These are phyloP conservation scores for Tenthredo distinguenda DNA, from an alignment of 2,888 invertebrate genomes.

Conservation along the genomic window DNA sequence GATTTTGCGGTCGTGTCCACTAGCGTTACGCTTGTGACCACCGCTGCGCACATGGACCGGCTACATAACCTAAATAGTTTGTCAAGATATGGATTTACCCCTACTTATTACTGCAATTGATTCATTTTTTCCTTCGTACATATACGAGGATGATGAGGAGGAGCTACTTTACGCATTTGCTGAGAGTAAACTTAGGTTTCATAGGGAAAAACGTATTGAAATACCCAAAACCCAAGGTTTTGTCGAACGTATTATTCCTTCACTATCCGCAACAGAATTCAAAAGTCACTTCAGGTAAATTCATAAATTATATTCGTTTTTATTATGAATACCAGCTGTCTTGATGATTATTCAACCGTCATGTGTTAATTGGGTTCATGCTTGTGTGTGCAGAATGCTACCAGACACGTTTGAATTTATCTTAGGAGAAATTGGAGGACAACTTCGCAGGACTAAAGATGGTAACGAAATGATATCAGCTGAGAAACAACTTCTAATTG, in stretches of 20 bases:
- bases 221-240: background rate
- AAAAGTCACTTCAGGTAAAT: background rate
- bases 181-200: background rate
- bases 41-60: background rate
- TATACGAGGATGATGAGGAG: background rate
- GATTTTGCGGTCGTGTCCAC: too few species aligned
- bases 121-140: background rate
- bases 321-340: too few species aligned
- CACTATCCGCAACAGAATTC: background rate
- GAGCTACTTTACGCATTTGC: background rate
- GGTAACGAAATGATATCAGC: too few species aligned
- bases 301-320: background rate
- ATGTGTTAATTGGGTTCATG: too few species aligned
- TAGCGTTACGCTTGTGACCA: constrained; percentile 5
- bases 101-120: background rate
- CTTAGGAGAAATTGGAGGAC: too few species aligned
- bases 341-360: too few species aligned
- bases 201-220: background rate
- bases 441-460: too few species aligned
- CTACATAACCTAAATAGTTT: background rate
- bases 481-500: too few species aligned
- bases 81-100: background rate
- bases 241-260: background rate
- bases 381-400: too few species aligned
- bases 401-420: too few species aligned